Evolutionary conservation across 2,888 invertebrate genomes (phyloP).

Genomic region (Mycalesis mineus): DNA sequence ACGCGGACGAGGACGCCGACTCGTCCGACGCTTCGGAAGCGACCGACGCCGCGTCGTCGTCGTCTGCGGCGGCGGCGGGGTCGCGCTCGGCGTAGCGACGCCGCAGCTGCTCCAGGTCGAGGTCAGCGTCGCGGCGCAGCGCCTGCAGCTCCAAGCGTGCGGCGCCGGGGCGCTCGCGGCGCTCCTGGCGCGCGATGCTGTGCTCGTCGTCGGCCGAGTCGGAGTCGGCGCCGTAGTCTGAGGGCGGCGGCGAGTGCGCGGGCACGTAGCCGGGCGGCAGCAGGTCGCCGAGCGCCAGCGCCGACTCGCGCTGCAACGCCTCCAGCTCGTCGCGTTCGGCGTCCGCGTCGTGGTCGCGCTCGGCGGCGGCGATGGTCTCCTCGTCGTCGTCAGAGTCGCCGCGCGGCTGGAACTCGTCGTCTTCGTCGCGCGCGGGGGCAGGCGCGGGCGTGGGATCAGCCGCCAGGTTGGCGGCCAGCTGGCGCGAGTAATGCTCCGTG

Average conservation of each 20-base stretch:
- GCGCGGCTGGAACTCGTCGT: constrained; percentile 92
- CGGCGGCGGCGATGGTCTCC: constrained; percentile 84
- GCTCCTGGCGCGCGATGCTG: constrained; percentile 64
- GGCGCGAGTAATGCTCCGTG: constrained; percentile 97
- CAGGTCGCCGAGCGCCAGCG: constrained; percentile 92
- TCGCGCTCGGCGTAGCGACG: constrained; percentile 80
- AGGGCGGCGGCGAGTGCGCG: constrained; percentile 80
- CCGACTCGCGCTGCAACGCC: constrained; percentile 91
- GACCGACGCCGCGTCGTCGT: constrained; percentile 2
- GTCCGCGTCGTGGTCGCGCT: constrained; percentile 67
- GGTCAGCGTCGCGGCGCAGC: constrained; percentile 87
- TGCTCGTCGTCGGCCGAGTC: constrained; percentile 81
- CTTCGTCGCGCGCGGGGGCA: constrained; percentile 81
- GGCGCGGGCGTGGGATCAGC: no score
- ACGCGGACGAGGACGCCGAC: constrained; percentile 15
- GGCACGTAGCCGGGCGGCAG: constrained; percentile 89
- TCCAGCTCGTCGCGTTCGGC: constrained; percentile 86
- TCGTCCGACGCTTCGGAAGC: no score
- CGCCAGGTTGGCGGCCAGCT: constrained; percentile 90
- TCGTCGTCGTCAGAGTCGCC: constrained; percentile 86
- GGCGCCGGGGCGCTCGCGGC: constrained; percentile 81
- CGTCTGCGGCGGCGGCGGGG: constrained; percentile 16
- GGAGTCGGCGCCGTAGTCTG: constrained; percentile 85
- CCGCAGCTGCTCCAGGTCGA: constrained; percentile 88
- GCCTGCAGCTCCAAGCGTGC: constrained; percentile 85